Evolutionary conservation across 1,140 invertebrate genomes (phyloP).

Genomic region (Apocrypta bakeri): DNA sequence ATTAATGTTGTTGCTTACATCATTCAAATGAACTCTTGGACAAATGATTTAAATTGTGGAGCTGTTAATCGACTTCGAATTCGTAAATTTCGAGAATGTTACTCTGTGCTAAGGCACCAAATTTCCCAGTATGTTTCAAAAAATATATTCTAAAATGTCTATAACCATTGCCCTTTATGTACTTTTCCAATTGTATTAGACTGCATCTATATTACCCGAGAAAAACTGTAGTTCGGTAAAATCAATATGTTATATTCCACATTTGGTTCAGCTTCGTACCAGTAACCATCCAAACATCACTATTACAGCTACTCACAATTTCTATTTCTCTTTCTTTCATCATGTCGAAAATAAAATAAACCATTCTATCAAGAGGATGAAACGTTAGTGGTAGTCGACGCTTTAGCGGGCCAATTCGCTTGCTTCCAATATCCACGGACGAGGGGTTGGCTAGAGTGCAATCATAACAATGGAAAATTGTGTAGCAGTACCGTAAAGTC

Average conservation of each 20-base stretch:
- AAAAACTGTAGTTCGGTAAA: neutral
- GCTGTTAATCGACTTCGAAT: no score
- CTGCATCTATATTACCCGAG: no score
- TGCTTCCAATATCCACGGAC: neutral
- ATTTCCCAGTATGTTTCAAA: no score
- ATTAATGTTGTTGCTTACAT: no score
- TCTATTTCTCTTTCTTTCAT: neutral
- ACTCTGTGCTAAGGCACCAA: no score
- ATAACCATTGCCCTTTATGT: no score
- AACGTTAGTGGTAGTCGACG: neutral
- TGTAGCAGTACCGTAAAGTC: neutral
- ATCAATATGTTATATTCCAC: neutral
- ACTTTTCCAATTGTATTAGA: no score
- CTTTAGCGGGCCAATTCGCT: neutral
- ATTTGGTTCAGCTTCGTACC: neutral
- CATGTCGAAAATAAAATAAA: neutral
- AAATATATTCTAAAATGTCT: no score
- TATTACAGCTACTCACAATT: neutral
- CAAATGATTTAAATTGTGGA: no score
- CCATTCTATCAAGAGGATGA: neutral
- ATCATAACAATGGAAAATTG: slow-evolving; percentile 12
- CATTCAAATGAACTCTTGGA: no score
- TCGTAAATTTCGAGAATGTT: no score
- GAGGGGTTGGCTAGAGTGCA: neutral
- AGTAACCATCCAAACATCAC: neutral